A percentile compares a stretch with the other conserved stretches of the same genome.
Evolutionary conservation across 1,140 invertebrate genomes (phyloP).

Genomic region (Centruroides sculpturatus): DNA sequence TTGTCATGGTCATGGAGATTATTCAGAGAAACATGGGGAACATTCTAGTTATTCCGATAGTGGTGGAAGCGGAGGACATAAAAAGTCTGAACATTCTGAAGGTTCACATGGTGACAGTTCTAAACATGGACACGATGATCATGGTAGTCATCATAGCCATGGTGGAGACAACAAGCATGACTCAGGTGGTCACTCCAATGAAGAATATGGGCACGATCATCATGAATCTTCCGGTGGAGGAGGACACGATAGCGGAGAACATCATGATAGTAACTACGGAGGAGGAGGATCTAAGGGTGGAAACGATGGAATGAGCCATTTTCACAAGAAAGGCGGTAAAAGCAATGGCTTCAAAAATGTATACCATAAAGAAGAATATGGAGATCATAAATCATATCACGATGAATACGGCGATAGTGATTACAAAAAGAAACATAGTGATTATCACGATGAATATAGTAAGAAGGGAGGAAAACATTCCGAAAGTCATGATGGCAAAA

Average conservation of each 20-base stretch:
- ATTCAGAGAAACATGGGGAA: no score
- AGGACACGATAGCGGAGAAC: background rate
- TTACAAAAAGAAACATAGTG: slow-evolving; percentile 11
- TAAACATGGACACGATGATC: background rate
- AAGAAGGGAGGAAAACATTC: background rate
- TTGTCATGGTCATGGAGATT: no score
- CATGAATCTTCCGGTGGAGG: background rate
- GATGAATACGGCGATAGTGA: slow-evolving; percentile 14
- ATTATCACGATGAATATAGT: slow-evolving; percentile 5
- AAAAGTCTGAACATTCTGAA: background rate
- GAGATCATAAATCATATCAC: slow-evolving; percentile 16
- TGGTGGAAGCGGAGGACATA: background rate
- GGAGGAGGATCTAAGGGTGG: slow-evolving; percentile 1
- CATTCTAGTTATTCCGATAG: background rate
- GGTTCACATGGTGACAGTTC: background rate
- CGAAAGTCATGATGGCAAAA: slow-evolving; percentile 6
- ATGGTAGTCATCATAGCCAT: background rate
- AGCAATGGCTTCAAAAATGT: slow-evolving; percentile 14
- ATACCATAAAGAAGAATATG: slow-evolving; percentile 17
- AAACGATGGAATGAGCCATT: background rate
- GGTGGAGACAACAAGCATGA: background rate
- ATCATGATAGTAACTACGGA: slow-evolving; percentile 3
- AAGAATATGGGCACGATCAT: background rate
- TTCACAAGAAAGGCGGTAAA: background rate
- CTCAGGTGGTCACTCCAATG: background rate